Evolutionary conservation across 1,140 invertebrate species (phyloP), one percentile per base, ranked within the genome.

Genomic region (Coptotermes formosanus): DNA sequence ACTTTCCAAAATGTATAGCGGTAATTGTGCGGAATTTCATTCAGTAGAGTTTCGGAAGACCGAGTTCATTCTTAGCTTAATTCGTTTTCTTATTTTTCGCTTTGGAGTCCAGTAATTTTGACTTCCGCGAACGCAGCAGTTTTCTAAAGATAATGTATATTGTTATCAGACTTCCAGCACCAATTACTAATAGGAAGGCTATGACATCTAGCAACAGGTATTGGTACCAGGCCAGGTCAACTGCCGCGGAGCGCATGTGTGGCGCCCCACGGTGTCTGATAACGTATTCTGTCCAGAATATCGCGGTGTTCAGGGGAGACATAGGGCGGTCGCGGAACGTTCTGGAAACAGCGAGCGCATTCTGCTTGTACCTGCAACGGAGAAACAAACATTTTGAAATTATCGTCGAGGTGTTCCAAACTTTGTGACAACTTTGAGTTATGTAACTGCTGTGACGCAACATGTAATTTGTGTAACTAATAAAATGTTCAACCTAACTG

Each of bases 261-360:
- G 88, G 90, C 45, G 92, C 94, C 87, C 91, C 94, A 83, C 92
- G 91, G 88, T 95, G 91, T 21, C 92, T 89, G 6, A 94, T 93
- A 6, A 93, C 93, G 87, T 92, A 94, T 87, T 95, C 94, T 8
- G 92, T 93, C 94, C 94, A 95, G 88, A 92, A 94, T 64, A 94
- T 88, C 9, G 93, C 93, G 43, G 91, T 92, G n/a, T 94, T 91
- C 82, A 93, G 88, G 0, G 93, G 90, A 38, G 32, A 87, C 82
- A 86, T 75, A 30, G 88, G 88, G 9, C 87, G 82, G 87, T 90
- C 89, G 3, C 14, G 83, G 48, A 52, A 84, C 30, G 30, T 21
- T 52, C 30, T 45, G 21, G 83, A 84, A 32, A 84, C 9, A 25
- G n/a, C 6, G 16, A 45, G 9, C 14, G 48, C 83, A 30, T 52